Evolutionary conservation across 2,113 vertebrate species (phyloP).

Genomic region (Sinosuthora webbiana): DNA sequence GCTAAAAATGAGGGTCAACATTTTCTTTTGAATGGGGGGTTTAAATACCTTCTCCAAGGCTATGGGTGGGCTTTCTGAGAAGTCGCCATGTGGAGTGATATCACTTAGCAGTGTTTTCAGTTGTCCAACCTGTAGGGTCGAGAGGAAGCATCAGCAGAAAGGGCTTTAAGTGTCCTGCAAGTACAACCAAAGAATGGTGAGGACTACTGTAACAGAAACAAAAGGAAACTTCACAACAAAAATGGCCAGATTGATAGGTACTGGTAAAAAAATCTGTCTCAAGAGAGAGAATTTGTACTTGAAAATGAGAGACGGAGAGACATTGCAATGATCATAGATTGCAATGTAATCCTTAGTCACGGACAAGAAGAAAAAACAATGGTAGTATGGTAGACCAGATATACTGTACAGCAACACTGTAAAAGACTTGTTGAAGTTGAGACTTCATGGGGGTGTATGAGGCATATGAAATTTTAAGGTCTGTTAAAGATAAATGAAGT

Average conservation of each 20-base stretch:
- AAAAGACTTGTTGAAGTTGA: not conserved
- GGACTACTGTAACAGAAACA: not conserved
- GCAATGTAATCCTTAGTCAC: not conserved
- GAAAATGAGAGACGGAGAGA: not conserved
- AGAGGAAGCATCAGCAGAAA: not conserved
- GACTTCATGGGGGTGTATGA: not conserved
- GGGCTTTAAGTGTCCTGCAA: not conserved
- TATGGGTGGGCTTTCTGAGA: not conserved
- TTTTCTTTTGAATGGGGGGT: not conserved
- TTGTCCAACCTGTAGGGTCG: not conserved
- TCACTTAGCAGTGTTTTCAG: not conserved
- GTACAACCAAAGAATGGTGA: fast-evolving
- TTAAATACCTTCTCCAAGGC: not conserved
- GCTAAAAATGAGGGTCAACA: not conserved
- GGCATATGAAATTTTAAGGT: not conserved
- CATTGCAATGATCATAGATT: not conserved
- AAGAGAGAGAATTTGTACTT: not conserved
- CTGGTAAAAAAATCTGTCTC: not conserved
- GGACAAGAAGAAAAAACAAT: not conserved
- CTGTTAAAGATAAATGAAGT: not conserved
- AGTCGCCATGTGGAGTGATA: not conserved
- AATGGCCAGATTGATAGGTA: not conserved
- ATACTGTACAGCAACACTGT: not conserved
- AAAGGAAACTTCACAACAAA: not conserved
- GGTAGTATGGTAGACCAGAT: not conserved